phyloP scores from a whole-genome alignment of 2,113 vertebrate genomes.

The Hystrix brachyura region DNA sequence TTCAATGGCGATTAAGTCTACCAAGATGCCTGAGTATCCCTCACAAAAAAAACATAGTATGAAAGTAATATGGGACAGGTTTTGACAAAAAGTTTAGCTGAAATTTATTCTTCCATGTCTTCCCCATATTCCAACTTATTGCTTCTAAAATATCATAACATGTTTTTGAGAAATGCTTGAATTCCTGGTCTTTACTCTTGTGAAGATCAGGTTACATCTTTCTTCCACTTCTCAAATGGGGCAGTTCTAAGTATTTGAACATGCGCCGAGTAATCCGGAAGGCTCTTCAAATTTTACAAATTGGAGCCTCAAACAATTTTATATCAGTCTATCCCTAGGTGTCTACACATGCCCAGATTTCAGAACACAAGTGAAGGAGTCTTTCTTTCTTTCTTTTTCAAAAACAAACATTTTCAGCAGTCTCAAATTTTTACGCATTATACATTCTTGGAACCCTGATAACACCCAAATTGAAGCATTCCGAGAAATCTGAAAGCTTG shows the following conservation, averaged over 20 bases:
- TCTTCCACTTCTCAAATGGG: not conserved
- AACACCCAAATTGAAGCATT: conserved; percentile 45
- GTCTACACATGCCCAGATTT: conserved; percentile 15
- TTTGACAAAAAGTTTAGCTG: not conserved
- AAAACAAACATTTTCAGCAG: conserved; percentile 34
- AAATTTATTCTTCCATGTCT: not conserved
- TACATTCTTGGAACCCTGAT: conserved; percentile 38
- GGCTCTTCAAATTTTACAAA: conserved; percentile 4
- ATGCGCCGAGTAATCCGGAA: not conserved
- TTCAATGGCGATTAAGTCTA: not conserved
- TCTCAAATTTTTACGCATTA: conserved; percentile 43
- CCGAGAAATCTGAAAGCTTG: conserved; percentile 50
- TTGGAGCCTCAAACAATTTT: conserved; percentile 6
- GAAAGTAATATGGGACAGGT: not conserved
- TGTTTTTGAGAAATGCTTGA: not conserved
- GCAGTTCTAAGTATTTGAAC: not conserved
- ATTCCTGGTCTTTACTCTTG: not conserved
- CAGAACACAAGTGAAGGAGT: not conserved
- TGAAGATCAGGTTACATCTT: not conserved
- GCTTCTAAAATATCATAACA: not conserved
- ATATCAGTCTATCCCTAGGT: not conserved
- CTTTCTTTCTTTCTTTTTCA: not conserved
- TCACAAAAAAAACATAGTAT: not conserved
- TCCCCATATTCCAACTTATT: not conserved
- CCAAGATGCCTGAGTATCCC: rapidly evolving